Base-by-base conservation (phyloP, 37 sponge, comb jelly and placozoan species). In the Beroe ovata region DNA sequence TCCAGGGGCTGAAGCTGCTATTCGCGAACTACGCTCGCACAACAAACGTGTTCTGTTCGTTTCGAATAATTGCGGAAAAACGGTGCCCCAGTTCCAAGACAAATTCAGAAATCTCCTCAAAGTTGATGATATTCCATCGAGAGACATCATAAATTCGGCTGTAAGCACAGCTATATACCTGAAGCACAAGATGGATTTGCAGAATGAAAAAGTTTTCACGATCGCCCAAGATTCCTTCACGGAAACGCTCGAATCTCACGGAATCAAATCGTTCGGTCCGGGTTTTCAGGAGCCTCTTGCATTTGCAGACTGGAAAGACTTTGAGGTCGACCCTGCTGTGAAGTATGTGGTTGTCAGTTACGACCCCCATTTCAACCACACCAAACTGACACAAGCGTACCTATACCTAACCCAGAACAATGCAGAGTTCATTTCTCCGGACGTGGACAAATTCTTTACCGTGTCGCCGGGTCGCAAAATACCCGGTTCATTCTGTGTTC, bases 361-460 rank as follows among this genome's bases (percentile, higher is more conserved):
- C 28, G 84, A 77, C 25, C 42, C 54, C 8, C 3, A 40, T 19
- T 77, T 40, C 28, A 40, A 35, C 47, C 54, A 77, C 54, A 42
- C 84, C 42, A 77, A 77, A 36, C 54, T 77, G 8, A 77, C 84
- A 23, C 29, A 77, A 77, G 84, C 84, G 11, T 77, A 77, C 38
- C 38, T 77, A 18, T 77, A 77, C 54, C 21, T 77, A 11, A 39
- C 35, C 21, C 54, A 77, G 33, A 77, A 77, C 54, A 77, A 77
- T 0, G 84, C 84, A 8, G 84, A 77, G 47, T 40, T 42, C 84
- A 11, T 77, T 8, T 30, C 84, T 0, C 84, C 84, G 8, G 84
- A 77, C 33, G 35, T 33, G 1, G 84, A 77, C 28, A 38, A 42
- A 1, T 77, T 77, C 47, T 77, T 77, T 25, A 8, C 84, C n/a